Base-by-base conservation (phyloP, 2,797 vertebrate species). In the Melanotaenia parkinsoni region DNA sequence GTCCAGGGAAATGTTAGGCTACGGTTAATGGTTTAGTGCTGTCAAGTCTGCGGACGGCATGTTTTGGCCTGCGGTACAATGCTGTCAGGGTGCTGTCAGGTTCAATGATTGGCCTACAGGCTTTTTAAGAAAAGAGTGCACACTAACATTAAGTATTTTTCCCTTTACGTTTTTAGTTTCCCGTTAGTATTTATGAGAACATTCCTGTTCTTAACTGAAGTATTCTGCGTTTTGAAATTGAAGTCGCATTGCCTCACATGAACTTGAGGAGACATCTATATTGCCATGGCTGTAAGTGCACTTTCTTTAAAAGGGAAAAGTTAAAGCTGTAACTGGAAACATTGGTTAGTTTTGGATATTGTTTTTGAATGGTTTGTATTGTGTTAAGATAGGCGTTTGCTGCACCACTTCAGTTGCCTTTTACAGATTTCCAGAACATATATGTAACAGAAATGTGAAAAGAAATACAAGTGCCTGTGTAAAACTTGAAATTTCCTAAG, bases 401-500 rank as follows among this genome's bases (percentile, higher is more conserved):
- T 82, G 74, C 81, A 88, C 70, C 78, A 54, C 80, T 79, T 84
- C 75, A 74, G 30, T 82, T 79, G 61, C 67, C 69, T 87, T 84
- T 84, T 79, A 83, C 61, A 83, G 37, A 89, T 77, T 83, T 86
- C 86, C 22, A 47, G 72, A 86, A 28, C 77, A 58, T 79, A 75
- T 84, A 67, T 80, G 69, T 86, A 82, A 85, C 66, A 79, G 32
- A 78, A 89, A 85, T 91, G 88, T 93, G 88, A 91, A 87, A 89
- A 81, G 78, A 81, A 77, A 63, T 64, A 56, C 78, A 50, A 76
- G 64, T 59, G 68, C 72, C 63, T 87, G 65, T 86, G 77, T 76
- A 82, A 74, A 91, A 93, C 93, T 94, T 93, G 92, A 94, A 93
- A 79, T 64, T 28, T 58, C 35, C 77, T 73, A 63, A 78, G 51